Conservation (phyloP, 2,113 vertebrate species). For the Podilymbus podiceps region DNA sequence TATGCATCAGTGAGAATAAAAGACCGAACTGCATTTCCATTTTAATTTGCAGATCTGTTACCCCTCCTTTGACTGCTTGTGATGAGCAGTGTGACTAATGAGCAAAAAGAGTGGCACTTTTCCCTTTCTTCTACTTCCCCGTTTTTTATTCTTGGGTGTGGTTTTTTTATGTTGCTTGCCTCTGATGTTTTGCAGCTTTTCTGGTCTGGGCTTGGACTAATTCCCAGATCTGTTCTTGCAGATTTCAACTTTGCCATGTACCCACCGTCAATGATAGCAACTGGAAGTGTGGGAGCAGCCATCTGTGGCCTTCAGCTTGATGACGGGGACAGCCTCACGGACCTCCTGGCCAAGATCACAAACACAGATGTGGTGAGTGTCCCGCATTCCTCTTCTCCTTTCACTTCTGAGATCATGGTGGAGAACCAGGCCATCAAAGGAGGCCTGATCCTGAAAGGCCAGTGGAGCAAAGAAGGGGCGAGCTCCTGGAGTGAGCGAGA, state of each 20-base stretch:
- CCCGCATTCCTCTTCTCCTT: conserved; percentile 15
- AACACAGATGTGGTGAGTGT: conserved; percentile 94
- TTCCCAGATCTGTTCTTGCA: conserved; percentile 67
- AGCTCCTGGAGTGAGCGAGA: rapidly evolving
- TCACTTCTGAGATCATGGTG: not conserved
- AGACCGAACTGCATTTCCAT: conserved; percentile 45
- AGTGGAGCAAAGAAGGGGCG: rapidly evolving
- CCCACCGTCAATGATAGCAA: conserved; percentile 95
- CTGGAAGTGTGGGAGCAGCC: conserved; percentile 92
- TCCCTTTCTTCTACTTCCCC: conserved; percentile 38
- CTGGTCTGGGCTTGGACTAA: conserved; percentile 57
- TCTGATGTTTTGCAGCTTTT: conserved; percentile 68
- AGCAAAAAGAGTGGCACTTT: conserved; percentile 60
- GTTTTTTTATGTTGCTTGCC: conserved; percentile 50
- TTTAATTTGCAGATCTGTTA: conserved; percentile 66
- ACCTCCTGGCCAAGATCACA: conserved; percentile 94
- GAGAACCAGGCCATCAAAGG: not conserved
- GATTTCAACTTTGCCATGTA: conserved; percentile 96
- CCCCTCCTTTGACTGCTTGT: conserved; percentile 51
- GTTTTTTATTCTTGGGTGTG: conserved; percentile 61
- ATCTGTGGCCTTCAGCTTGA: conserved; percentile 91
- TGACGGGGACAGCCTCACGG: conserved; percentile 83
- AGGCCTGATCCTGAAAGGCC: not conserved
- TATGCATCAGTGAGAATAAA: conserved; percentile 64
- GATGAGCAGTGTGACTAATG: conserved; percentile 65